Base-by-base conservation (phyloP, 2,888 invertebrate species). In the Rapana venosa region DNA sequence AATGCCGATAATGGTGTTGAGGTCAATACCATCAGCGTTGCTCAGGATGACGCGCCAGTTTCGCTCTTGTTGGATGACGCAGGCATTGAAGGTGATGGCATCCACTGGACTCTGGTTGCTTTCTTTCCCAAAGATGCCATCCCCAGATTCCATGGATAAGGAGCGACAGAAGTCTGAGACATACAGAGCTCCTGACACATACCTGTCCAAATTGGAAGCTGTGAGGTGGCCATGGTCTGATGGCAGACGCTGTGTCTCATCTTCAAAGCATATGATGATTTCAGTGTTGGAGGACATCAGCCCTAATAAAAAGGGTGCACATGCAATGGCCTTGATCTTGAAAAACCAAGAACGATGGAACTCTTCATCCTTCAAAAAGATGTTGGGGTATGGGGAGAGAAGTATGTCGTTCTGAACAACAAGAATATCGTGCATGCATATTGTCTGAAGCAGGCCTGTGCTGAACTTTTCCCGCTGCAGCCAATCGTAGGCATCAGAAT, bases 281-380 rank as follows among this genome's bases (percentile, higher is more conserved):
- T 94, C 94, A 61, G 95, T 94, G 30, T 92, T 92, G 11, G 91
- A 90, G 13, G 94, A 93, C 47, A 95, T 90, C 22, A 93, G 70
- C 2, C 95, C 95, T 66, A 94, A 93, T 56, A 93, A 91, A 56
- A 95, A 91, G 15, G 95, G 95, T 32, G 93, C 92, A 91, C 94
- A 94, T 89, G 94, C 94, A 20, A 94, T 92, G 0, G 93, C 92
- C 91, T 92, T 92, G 86, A 94, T 93, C 70, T 94, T 92, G 90
- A 92, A 93, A 91, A 93, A 95, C 92, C 93, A 94, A 5, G 91
- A 81, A 36, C 90, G 61, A 36, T 94, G 92, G 90, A 94, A 94
- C 61, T 90, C 88, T 77, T 91, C 83, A 90, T 94, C 94, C 70
- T 93, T 90, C 4, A 93, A 90, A 90, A 94, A 94, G 0, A 90